Conservation (phyloP, 2,888 invertebrate species). For the Stegana nigrithorax region DNA sequence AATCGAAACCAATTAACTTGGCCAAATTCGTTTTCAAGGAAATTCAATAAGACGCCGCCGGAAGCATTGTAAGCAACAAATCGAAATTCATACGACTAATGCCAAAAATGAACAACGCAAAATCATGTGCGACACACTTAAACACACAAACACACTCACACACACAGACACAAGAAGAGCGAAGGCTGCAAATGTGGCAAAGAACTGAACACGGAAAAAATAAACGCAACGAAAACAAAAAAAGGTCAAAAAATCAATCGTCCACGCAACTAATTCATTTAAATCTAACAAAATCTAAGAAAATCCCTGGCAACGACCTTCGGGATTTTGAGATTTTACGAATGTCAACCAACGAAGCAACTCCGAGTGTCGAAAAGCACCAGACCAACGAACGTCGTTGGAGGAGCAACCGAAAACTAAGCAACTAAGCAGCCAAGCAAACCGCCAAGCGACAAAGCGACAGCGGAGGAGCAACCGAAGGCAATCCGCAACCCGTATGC, state of each 20-base stretch:
- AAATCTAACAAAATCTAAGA: slow-evolving; percentile 69
- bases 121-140: no score
- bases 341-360: slow-evolving; percentile 66
- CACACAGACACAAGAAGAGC: no score
- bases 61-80: no score
- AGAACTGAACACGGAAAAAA: not conserved
- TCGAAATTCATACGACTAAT: no score
- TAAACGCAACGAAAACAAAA: slow-evolving; percentile 33
- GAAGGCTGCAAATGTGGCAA: no score
- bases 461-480: not conserved
- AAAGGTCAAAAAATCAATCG: slow-evolving; percentile 70
- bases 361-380: no score
- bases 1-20: no score
- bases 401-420: not conserved
- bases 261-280: slow-evolving; percentile 69
- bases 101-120: no score
- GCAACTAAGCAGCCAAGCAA: not conserved
- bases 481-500: slow-evolving; percentile 21
- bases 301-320: slow-evolving; percentile 69
- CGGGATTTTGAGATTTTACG: slow-evolving; percentile 69
- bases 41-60: no score
- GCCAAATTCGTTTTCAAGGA: no score
- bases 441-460: not conserved
- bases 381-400: slow-evolving; percentile 36
- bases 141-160: no score